Percentiles rank a stretch among this genome's conserved stretches.
These are phyloP conservation scores for Cryptocheilus praepositus DNA, from an alignment of 2,888 invertebrate species.

Conservation along the genomic window DNA sequence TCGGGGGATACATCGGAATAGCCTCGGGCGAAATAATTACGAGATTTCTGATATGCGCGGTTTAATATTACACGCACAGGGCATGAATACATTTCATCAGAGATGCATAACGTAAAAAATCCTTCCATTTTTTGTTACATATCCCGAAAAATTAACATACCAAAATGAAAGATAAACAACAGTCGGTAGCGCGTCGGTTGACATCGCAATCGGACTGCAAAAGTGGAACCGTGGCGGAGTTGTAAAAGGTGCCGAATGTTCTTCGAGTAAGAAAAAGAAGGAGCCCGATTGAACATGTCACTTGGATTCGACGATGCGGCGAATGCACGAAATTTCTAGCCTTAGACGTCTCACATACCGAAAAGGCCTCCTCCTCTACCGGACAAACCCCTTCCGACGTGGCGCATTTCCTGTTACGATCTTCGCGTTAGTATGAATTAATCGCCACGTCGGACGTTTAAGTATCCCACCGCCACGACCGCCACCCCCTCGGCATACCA, in stretches of 20 bases:
- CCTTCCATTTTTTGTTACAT: too few species aligned
- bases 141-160: too few species aligned
- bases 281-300: background rate
- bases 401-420: slow-evolving; percentile 8
- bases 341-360: background rate
- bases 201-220: too few species aligned
- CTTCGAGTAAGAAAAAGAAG: background rate
- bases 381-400: slow-evolving; percentile 9
- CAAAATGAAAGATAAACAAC: too few species aligned
- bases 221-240: too few species aligned
- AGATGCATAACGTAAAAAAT: too few species aligned
- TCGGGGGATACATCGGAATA: background rate
- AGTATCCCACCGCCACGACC: background rate
- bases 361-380: background rate
- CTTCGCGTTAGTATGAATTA: background rate
- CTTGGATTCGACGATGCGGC: background rate
- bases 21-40: too few species aligned
- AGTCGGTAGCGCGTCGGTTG: too few species aligned
- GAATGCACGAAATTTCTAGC: slow-evolving; percentile 3
- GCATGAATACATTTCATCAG: too few species aligned
- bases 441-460: slow-evolving; percentile 1
- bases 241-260: background rate
- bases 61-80: too few species aligned
- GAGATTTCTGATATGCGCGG: too few species aligned
- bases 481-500: background rate